Base-by-base conservation (phyloP, 2,888 invertebrate species). In the Aspidiotus destructor region DNA sequence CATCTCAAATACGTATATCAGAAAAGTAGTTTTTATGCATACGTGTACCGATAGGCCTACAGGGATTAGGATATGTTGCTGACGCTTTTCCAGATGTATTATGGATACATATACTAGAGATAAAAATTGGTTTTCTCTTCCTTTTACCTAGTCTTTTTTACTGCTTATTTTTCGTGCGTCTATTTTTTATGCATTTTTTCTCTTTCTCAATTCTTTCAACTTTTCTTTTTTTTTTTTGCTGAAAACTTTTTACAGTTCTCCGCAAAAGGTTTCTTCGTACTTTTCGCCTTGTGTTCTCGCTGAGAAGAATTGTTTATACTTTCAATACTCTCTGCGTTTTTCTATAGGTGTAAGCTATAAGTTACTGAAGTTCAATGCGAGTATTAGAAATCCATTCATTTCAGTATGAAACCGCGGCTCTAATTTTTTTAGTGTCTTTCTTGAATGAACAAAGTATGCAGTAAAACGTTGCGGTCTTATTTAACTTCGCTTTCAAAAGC, bases 21-120 rank as follows among this genome's bases (percentile, higher is more conserved):
- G 65, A 65, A 65, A 65, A 65, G 65, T 65, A 65, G 65, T 65
- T 65, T 55, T 65, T 57, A 65, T 65, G 65, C 65, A 65, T 65
- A 65, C 58, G 65, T 65, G 65, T 65, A 65, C 58, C 57, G 65
- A 65, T 65, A 65, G 65, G 65, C 65, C 65, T 65, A 65, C 65
- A 65, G 65, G 65, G 65, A 65, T 65, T 65, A 48, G 65, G 65
- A 65, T 65, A 65, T 65, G 65, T 65, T 65, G 65, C 65, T 28
- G 28, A 28, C 65, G 57, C 57, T 58, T 65, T 65, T 65, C 58
- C 65, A 65, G 58, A 65, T 65, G 57, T 65, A 65, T 65, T 65
- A 65, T 65, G 65, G 65, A 57, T 65, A 65, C 58, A 65, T 65
- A 65, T 41, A 65, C 65, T 48, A 57, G 65, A 65, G 65, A 65